Evolutionary conservation across 2,888 invertebrate genomes (phyloP), one percentile per base, ranked within the genome.

Genomic region (Petrolisthes manimaculis): DNA sequence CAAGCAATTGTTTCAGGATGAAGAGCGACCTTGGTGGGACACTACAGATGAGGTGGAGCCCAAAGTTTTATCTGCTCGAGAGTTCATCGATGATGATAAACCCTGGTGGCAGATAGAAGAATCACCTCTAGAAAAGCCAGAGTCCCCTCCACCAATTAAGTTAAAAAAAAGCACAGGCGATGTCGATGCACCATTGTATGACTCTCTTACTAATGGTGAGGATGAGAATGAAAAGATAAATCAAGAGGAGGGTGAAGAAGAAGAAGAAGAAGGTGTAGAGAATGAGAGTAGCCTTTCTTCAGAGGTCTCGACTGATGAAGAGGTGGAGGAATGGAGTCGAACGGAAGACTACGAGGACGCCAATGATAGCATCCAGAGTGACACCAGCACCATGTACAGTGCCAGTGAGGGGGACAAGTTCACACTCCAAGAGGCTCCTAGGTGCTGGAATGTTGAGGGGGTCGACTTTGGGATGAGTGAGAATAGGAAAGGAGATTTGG

Each of bases 311-410:
- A 67, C 79, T 61, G 78, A 79, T 71, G 88, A 84, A 53, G 88
- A 88, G 55, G 8, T 51, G 24, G 89, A 89, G 53, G 86, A 84
- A 55, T 87, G 77, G n/a, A 84, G 37, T 21, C 56, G 81, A 21
- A 87, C 84, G 18, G 86, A 89, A 2, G 85, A 85, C 78, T 87
- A 69, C 56, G 88, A 90, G 55, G 88, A 88, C 37, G 90, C 85
- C 69, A 86, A 56, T 21, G 90, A 90, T 12, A 88, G 88, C 79
- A 9, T 88, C 53, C 61, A 84, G 18, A 88, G 88, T 61, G 86
- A 90, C 77, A 86, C 56, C 37, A 90, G 90, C 67, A 88, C 82
- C 74, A 85, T 90, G 90, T 90, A 88, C 88, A 88, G 86, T 24
- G 90, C 83, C 14, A 90, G 90, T 74, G 88, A 90, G 78, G 90